phyloP scores from a whole-genome alignment of 2,888 invertebrate genomes.

The Hydriomena furcata region DNA sequence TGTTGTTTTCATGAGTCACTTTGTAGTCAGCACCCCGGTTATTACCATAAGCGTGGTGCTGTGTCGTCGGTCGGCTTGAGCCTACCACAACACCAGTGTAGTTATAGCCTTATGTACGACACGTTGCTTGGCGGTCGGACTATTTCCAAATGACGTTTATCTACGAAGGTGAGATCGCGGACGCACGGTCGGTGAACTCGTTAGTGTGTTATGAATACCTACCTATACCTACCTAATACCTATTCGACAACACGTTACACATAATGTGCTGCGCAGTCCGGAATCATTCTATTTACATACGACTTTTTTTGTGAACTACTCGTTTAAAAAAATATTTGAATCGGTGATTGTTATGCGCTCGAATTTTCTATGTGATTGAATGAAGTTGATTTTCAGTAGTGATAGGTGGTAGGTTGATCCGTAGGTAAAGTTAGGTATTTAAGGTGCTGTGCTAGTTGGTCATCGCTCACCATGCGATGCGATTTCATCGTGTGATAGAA shows the following conservation, averaged over 20 bases:
- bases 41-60: too few relatives aligned
- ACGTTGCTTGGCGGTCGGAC: constrained; percentile 46
- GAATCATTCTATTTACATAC: constrained; percentile 43
- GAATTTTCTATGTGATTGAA: too few relatives aligned
- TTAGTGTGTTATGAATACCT: constrained; percentile 56
- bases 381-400: too few relatives aligned
- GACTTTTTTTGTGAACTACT: not conserved
- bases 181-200: constrained; percentile 73
- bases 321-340: not conserved
- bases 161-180: constrained; percentile 78
- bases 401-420: too few relatives aligned
- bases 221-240: too few relatives aligned
- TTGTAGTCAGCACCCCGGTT: too few relatives aligned
- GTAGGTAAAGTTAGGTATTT: too few relatives aligned
- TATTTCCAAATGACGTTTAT: constrained; percentile 74
- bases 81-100: constrained; percentile 58
- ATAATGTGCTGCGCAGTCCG: constrained; percentile 50
- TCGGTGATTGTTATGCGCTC: not conserved
- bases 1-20: too few relatives aligned
- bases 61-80: too few relatives aligned
- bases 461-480: too few relatives aligned
- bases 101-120: constrained; percentile 52
- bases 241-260: constrained; percentile 48
- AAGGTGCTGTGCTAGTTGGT: too few relatives aligned
- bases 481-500: too few relatives aligned